Evolutionary conservation across 2,888 invertebrate species (phyloP).

Genomic region (Cataglyphis cursor): DNA sequence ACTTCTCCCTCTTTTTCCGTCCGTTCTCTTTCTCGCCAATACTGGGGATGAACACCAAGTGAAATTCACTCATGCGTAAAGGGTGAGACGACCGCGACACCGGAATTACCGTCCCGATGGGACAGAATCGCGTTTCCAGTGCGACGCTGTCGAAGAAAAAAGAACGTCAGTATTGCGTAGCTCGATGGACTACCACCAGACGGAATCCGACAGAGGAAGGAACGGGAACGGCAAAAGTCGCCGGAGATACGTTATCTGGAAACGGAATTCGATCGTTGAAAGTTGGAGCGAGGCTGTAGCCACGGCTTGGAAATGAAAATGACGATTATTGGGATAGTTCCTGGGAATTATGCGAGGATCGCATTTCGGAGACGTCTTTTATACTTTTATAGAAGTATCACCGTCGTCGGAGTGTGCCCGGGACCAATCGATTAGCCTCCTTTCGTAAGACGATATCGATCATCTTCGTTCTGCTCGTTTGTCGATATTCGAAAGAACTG

Average conservation of each 20-base stretch:
- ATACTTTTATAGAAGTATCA: constrained; percentile 70
- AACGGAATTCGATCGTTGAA: constrained; percentile 51
- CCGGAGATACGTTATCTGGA: constrained; percentile 19
- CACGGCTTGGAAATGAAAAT: constrained; percentile 29
- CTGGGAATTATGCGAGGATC: constrained; percentile 35
- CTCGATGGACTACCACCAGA: constrained; percentile 57
- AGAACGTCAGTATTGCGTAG: constrained; percentile 58
- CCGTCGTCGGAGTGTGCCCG: constrained; percentile 23
- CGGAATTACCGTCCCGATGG: constrained; percentile 70
- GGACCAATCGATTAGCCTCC: constrained; percentile 59
- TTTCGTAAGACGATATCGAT: constrained; percentile 33
- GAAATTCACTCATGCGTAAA: constrained; percentile 67
- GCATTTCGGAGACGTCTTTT: constrained; percentile 58
- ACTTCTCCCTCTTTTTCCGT: neutral
- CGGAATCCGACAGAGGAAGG: constrained; percentile 50
- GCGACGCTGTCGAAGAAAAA: constrained; percentile 36
- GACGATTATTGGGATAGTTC: constrained; percentile 52
- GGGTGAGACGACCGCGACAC: constrained; percentile 66
- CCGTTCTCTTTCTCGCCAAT: constrained; percentile 4
- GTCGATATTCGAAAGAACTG: constrained; percentile 43
- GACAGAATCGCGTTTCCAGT: constrained; percentile 62
- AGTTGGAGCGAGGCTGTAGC: constrained; percentile 45
- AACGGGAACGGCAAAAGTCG: constrained; percentile 49
- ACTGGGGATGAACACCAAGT: constrained; percentile 16
- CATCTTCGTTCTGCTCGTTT: neutral